Evolutionary conservation across 1,140 invertebrate genomes (phyloP), one percentile per base, ranked within the genome.

Genomic region (Hypothenemus hampei): DNA sequence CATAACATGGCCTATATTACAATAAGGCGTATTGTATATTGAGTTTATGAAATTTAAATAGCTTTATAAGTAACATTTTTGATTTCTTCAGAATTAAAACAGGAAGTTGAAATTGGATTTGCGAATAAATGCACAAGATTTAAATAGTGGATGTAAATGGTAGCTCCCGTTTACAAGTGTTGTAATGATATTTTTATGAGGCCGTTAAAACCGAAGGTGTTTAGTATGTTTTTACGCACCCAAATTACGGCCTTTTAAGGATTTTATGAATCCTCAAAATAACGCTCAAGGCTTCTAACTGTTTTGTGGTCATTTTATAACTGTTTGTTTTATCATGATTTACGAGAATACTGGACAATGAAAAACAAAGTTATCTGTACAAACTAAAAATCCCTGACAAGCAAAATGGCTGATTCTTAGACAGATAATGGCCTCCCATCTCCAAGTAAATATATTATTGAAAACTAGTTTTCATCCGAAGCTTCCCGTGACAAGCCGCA

Each of bases 381-480:
- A n/a, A n/a, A n/a, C n/a, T n/a, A n/a, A n/a, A n/a, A n/a, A n/a
- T n/a, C n/a, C n/a, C n/a, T n/a, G n/a, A n/a, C n/a, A n/a, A n/a
- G n/a, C n/a, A 16, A 37, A 13, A 10, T 16, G 8, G 3, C 10
- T 15, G 11, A 37, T 13, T 24, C 48, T 5, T 33, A 44, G 45
- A 35, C 29, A 16, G 13, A 43, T 43, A 53, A 53, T 53, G 50
- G 40, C 43, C 36, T 44, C n/a, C 50, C 40, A 35, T 33, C 18
- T 8, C 21, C 20, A 43, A 53, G 18, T 15, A 11, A 53, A 53
- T 53, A 44, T 53, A 53, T 53, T 18, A 44, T 20, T 13, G 19
- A 44, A 53, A 53, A 53, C 50, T 53, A 44, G 50, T 53, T 53
- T 53, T 53, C n/a, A 53, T 53, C 50, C 36, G 24, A 53, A 53